Conservation (phyloP, 1,140 invertebrate species). For the Habropoda laboriosa region DNA sequence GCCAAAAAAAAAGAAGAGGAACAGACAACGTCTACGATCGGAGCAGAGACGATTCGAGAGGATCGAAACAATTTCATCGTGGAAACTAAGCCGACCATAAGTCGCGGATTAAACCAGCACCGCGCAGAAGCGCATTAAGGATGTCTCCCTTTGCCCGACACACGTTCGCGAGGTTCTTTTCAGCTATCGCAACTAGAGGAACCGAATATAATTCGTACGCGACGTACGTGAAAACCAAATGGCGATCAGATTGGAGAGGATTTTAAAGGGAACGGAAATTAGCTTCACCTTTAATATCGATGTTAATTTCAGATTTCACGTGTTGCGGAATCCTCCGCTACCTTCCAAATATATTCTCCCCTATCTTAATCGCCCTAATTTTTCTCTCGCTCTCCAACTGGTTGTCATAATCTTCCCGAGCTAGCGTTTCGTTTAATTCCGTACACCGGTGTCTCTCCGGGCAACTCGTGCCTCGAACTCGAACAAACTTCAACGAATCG, state of each 20-base stretch:
- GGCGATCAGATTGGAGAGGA: neutral
- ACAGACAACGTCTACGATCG: too few species aligned
- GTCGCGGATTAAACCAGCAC: neutral
- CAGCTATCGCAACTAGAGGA: neutral
- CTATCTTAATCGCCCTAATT: neutral
- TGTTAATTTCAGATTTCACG: constrained; percentile 41
- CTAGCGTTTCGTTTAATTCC: constrained; percentile 21
- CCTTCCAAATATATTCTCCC: too few species aligned
- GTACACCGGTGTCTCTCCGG: too few species aligned
- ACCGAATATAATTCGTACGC: neutral
- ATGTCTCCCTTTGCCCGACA: neutral
- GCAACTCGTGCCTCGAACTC: too few species aligned
- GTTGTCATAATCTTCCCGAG: neutral
- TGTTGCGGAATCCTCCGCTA: too few species aligned
- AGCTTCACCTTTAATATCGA: constrained; percentile 15
- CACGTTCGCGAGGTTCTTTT: neutral
- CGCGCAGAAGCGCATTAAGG: neutral
- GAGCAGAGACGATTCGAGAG: neutral
- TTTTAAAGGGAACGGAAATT: constrained; percentile 26
- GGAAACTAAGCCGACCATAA: neutral
- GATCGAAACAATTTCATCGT: neutral
- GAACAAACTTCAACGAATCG: neutral
- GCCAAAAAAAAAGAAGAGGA: too few species aligned
- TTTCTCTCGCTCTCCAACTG: neutral
- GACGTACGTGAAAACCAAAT: neutral